Percentiles rank a stretch among this genome's conserved stretches.
These are phyloP conservation scores for Guaruba guarouba DNA, from an alignment of 2,113 vertebrate genomes.

Conservation along the genomic window DNA sequence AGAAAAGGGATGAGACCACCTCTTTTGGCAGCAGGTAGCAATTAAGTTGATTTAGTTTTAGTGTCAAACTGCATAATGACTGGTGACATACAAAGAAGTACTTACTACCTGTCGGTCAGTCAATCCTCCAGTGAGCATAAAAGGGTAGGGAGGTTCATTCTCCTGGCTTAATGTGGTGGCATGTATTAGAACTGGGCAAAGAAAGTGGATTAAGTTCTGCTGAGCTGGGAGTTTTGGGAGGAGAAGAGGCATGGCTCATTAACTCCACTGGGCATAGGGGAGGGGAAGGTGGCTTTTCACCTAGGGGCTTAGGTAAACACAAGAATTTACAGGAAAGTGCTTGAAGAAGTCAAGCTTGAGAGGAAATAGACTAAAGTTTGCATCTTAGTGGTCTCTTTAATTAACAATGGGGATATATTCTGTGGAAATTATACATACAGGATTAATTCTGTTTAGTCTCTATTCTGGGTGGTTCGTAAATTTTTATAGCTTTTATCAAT, in stretches of 20 bases:
- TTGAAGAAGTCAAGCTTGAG: not conserved
- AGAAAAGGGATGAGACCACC: not conserved
- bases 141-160: not conserved
- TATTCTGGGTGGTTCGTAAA: not conserved
- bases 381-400: not conserved
- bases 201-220: slow-evolving; percentile 38
- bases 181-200: not conserved
- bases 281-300: not conserved
- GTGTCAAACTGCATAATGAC: not conserved
- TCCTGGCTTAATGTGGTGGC: not conserved
- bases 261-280: not conserved
- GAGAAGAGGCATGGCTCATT: slow-evolving; percentile 7
- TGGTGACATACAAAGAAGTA: not conserved
- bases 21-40: not conserved
- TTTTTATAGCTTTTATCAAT: not conserved
- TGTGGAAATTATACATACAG: not conserved
- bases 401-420: not conserved
- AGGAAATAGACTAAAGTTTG: not conserved
- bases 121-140: not conserved
- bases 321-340: not conserved
- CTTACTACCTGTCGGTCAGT: not conserved
- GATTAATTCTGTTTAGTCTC: not conserved
- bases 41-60: not conserved
- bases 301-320: not conserved
- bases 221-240: slow-evolving; percentile 6